phyloP scores from a whole-genome alignment of 2,888 invertebrate species.

The Cremastobaeus sp. region DNA sequence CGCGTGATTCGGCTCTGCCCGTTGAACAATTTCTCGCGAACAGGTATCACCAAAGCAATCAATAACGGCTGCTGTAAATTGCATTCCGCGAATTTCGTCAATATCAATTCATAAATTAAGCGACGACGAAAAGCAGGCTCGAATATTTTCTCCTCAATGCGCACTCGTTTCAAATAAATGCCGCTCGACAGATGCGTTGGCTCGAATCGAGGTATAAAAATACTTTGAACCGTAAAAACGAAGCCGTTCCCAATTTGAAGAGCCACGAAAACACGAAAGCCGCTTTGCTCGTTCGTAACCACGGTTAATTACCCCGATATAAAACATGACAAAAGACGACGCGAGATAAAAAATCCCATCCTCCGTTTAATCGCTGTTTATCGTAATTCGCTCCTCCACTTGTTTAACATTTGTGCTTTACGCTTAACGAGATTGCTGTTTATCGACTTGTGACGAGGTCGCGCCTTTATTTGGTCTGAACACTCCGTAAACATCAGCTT shows the following conservation, averaged over 20 bases:
- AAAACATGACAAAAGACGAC: constrained; percentile 47
- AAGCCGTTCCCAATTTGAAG: constrained; percentile 31
- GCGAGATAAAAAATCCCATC: constrained; percentile 41
- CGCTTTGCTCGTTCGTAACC: constrained; percentile 3
- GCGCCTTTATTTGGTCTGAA: constrained; percentile 19
- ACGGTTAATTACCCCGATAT: constrained; percentile 29
- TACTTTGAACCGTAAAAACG: constrained; percentile 48
- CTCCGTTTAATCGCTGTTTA: constrained; percentile 30
- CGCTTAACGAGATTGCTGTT: constrained; percentile 50
- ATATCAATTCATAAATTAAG: background rate
- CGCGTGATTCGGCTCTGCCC: constrained; percentile 59
- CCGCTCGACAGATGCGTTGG: constrained; percentile 17
- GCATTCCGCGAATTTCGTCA: background rate
- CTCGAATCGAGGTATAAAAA: constrained; percentile 45
- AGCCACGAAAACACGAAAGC: constrained; percentile 19
- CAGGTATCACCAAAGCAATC: background rate
- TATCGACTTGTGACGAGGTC: constrained; percentile 28
- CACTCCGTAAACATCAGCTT: constrained; percentile 38
- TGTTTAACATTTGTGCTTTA: constrained; percentile 50
- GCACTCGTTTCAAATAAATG: constrained; percentile 19
- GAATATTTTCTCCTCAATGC: constrained; percentile 31
- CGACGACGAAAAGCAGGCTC: background rate
- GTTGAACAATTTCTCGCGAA: constrained; percentile 41
- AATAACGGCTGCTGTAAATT: background rate
- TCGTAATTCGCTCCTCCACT: constrained; percentile 45